Evolutionary conservation across 1,140 invertebrate genomes (phyloP).

Genomic region (Bombus consobrinus): DNA sequence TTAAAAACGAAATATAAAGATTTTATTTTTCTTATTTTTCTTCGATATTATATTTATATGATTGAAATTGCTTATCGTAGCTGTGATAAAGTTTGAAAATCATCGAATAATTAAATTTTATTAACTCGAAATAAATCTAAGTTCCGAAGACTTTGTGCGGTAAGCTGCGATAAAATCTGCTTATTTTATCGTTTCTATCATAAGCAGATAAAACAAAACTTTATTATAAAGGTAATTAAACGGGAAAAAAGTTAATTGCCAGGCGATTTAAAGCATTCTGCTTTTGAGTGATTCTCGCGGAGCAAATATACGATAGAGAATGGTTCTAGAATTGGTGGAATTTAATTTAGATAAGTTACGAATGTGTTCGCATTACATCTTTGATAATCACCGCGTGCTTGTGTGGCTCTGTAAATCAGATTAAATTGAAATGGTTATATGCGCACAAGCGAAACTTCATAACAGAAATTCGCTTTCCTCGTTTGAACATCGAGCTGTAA

Average conservation of each 20-base stretch:
- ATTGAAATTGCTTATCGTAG: no score
- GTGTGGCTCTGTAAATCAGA: conserved; percentile 16
- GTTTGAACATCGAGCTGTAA: not conserved
- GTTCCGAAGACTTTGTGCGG: no score
- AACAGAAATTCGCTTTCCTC: conserved; percentile 29
- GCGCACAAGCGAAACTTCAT: not conserved
- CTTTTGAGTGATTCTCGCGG: not conserved
- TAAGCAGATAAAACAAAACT: not conserved
- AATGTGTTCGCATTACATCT: conserved; percentile 23
- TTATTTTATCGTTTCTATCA: not conserved
- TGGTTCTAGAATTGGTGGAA: conserved; percentile 15
- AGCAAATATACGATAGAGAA: conserved; percentile 6
- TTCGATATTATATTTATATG: no score
- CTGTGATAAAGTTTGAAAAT: no score
- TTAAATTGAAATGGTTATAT: conserved; percentile 25
- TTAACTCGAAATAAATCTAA: no score
- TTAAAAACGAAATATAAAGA: no score
- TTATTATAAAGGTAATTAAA: not conserved
- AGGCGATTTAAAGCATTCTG: not conserved
- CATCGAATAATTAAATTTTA: no score
- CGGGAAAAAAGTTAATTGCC: conserved; percentile 12
- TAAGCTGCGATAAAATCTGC: not conserved
- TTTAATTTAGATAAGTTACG: conserved; percentile 41
- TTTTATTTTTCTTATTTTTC: no score
- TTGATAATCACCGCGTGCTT: conserved; percentile 31